phyloP scores from a whole-genome alignment of 2,113 vertebrate species.

The Erpornis zantholeuca region DNA sequence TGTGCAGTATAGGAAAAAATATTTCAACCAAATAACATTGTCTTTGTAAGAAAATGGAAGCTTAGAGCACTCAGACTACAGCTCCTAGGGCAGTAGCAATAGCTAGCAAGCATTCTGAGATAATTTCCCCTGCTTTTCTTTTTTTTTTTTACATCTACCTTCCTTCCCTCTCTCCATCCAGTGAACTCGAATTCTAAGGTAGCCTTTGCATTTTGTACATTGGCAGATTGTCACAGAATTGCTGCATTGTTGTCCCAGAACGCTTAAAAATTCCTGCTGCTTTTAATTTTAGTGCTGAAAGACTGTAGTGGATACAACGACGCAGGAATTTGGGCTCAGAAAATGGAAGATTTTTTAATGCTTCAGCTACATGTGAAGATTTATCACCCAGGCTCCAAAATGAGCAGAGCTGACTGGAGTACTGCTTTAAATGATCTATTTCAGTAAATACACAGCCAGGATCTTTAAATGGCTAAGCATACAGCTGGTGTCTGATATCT shows the following conservation, averaged over 20 bases:
- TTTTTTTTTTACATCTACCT: background rate
- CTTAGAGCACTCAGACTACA: background rate
- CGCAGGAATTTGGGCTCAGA: background rate
- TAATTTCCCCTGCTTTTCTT: background rate
- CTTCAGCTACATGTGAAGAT: background rate
- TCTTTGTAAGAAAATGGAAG: background rate
- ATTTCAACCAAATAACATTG: background rate
- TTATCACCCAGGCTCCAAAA: background rate
- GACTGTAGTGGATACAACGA: background rate
- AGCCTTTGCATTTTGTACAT: slow-evolving; percentile 18
- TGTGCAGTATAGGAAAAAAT: background rate
- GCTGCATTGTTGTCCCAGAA: background rate
- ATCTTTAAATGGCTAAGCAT: background rate
- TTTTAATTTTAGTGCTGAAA: slow-evolving; percentile 24
- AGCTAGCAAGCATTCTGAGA: background rate
- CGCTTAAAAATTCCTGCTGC: slow-evolving; percentile 15
- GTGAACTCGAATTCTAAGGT: background rate
- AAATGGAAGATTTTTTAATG: background rate
- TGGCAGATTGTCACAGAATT: background rate
- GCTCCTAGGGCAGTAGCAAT: background rate
- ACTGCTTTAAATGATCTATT: background rate
- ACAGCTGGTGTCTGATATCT: background rate
- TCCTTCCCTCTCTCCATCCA: background rate
- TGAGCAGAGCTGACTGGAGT: background rate
- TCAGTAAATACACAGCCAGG: background rate